Percentiles rank a stretch among this genome's conserved stretches.
phyloP scores from a whole-genome alignment of 1,140 invertebrate genomes.

The Grapholita molesta region DNA sequence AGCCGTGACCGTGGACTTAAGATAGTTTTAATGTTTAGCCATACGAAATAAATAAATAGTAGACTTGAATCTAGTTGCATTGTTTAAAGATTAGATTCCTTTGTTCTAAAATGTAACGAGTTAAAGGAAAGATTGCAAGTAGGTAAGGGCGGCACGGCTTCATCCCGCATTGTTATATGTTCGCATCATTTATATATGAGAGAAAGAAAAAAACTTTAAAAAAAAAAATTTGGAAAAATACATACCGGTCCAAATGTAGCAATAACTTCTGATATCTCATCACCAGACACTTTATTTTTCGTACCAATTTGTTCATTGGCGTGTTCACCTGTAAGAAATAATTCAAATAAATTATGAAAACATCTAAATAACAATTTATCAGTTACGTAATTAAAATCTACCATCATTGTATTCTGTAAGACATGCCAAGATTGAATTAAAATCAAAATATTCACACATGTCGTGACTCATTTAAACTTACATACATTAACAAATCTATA shows the following conservation, averaged over 20 bases:
- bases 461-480: not conserved
- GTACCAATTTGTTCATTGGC: constrained; percentile 86
- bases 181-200: no score
- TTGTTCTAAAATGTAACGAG: no score
- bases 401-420: constrained; percentile 36
- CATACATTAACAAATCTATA: constrained; percentile 6
- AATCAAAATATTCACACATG: constrained; percentile 40
- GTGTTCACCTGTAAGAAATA: constrained; percentile 57
- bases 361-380: constrained; percentile 9
- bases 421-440: constrained; percentile 45
- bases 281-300: constrained; percentile 74
- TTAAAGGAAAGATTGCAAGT: no score
- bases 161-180: no score
- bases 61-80: no score
- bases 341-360: not conserved
- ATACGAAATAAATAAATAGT: no score
- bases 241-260: constrained; percentile 66
- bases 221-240: no score
- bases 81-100: no score
- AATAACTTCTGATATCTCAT: constrained; percentile 70
- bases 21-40: no score
- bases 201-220: no score
- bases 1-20: no score
- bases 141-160: no score
- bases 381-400: not conserved